A percentile compares a stretch with the other conserved stretches of the same genome.
Conservation (phyloP, 2,797 vertebrate genomes). For the Sebastes steindachneri region DNA sequence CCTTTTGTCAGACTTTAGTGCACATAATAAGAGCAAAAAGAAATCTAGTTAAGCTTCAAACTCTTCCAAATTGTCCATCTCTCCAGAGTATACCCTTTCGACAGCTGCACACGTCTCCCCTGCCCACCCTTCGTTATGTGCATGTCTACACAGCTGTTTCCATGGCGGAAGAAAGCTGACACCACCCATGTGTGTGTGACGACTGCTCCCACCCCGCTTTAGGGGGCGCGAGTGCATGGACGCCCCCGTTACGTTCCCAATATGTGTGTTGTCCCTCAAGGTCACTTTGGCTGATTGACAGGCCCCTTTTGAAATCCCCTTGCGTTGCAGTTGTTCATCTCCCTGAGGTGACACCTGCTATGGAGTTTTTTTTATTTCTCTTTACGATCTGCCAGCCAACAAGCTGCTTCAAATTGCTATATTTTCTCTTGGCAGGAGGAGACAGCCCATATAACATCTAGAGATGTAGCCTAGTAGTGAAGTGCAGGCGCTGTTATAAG, state of each 20-base stretch:
- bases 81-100: constrained; percentile 7
- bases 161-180: constrained; percentile 73
- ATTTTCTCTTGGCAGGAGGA: constrained; percentile 75
- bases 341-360: constrained; percentile 76
- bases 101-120: constrained; percentile 74
- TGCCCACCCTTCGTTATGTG: constrained; percentile 35
- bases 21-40: constrained; percentile 6
- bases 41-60: constrained; percentile 6
- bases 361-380: constrained; percentile 63
- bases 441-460: constrained; percentile 69
- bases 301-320: constrained; percentile 61
- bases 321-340: constrained; percentile 78
- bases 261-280: constrained; percentile 67
- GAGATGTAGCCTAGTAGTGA: constrained; percentile 45
- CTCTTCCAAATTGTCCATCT: constrained; percentile 16
- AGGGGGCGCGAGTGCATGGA: constrained; percentile 22
- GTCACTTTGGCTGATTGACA: constrained; percentile 68
- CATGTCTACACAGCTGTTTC: constrained; percentile 80
- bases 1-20: background rate
- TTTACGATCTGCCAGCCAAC: constrained; percentile 75
- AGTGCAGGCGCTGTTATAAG: constrained; percentile 27
- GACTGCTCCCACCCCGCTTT: constrained; percentile 47
- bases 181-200: constrained; percentile 61
- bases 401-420: constrained; percentile 76
- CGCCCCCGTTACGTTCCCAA: constrained; percentile 25